A percentile compares a stretch with the other conserved stretches of the same genome.
These are phyloP conservation scores for Diaprepes abbreviatus DNA, from an alignment of 2,888 invertebrate species.

Conservation along the genomic window DNA sequence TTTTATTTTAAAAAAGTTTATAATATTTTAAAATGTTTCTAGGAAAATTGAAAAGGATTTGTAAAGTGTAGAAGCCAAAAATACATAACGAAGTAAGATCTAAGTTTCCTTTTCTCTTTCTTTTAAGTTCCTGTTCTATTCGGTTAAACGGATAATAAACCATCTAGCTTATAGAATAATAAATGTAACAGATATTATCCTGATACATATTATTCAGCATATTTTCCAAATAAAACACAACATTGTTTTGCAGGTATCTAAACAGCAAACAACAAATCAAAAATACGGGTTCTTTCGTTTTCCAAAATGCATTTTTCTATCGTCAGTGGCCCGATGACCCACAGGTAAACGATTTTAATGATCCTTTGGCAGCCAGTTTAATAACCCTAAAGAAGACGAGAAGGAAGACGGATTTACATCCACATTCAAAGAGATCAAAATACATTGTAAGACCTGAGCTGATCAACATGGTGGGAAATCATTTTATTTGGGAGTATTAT, in stretches of 20 bases:
- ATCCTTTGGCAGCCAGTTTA: slow-evolving; percentile 73
- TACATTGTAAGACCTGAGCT: slow-evolving; percentile 88
- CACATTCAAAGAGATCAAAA: slow-evolving; percentile 92
- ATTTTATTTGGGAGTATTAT: slow-evolving; percentile 93
- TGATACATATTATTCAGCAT: too few relatives aligned
- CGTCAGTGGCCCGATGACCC: slow-evolving; percentile 84
- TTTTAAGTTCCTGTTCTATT: too few relatives aligned
- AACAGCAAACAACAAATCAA: slow-evolving; percentile 53
- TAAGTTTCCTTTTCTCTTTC: too few relatives aligned
- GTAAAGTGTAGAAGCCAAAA: too few relatives aligned
- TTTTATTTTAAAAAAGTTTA: too few relatives aligned
- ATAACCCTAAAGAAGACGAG: slow-evolving; percentile 85
- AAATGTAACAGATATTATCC: too few relatives aligned
- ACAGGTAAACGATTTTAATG: slow-evolving; percentile 67
- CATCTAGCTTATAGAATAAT: too few relatives aligned
- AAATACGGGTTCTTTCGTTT: slow-evolving; percentile 86
- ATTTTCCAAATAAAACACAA: too few relatives aligned
- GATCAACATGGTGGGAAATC: slow-evolving; percentile 93
- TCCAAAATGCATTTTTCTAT: slow-evolving; percentile 89
- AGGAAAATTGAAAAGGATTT: too few relatives aligned
- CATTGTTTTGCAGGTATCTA: slow-evolving; percentile 54
- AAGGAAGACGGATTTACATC: slow-evolving; percentile 85
- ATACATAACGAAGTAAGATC: too few relatives aligned
- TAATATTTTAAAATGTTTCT: too few relatives aligned
- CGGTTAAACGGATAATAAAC: too few relatives aligned